These are phyloP conservation scores for Karalla daura DNA, from an alignment of 2,797 vertebrate species.

Conservation along the genomic window DNA sequence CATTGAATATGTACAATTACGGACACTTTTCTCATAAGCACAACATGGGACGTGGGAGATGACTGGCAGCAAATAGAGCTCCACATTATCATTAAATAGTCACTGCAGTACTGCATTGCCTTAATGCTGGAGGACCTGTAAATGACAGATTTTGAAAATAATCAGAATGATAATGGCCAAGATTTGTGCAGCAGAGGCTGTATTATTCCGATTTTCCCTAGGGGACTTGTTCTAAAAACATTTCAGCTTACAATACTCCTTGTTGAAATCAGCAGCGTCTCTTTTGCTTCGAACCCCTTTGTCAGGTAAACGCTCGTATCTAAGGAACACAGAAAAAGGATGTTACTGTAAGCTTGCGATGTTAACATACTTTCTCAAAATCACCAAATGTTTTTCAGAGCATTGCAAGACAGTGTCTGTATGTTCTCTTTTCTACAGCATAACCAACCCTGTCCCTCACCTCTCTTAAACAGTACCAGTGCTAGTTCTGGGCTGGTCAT, in stretches of 20 bases:
- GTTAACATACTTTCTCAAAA: constrained; percentile 8
- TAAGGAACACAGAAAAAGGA: no score
- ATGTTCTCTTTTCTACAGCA: no score
- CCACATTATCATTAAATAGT: constrained; percentile 2
- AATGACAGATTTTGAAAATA: not conserved
- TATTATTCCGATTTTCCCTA: not conserved
- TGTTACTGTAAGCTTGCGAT: no score
- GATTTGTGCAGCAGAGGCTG: not conserved
- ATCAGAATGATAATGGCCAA: not conserved
- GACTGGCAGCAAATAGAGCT: not conserved
- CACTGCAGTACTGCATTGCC: not conserved
- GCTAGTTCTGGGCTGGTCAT: no score
- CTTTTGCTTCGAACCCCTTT: not conserved
- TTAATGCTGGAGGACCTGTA: not conserved
- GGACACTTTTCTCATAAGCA: not conserved
- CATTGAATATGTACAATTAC: constrained; percentile 15
- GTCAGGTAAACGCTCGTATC: not conserved
- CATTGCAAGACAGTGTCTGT: not conserved
- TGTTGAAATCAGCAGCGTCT: not conserved
- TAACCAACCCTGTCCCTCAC: no score
- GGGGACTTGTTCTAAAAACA: not conserved
- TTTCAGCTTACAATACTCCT: not conserved
- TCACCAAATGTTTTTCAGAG: constrained; percentile 5
- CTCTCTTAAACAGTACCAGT: no score
- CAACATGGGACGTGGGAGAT: not conserved